Evolutionary conservation across 2,113 vertebrate genomes (phyloP).

Genomic region (Tragulus kanchil): DNA sequence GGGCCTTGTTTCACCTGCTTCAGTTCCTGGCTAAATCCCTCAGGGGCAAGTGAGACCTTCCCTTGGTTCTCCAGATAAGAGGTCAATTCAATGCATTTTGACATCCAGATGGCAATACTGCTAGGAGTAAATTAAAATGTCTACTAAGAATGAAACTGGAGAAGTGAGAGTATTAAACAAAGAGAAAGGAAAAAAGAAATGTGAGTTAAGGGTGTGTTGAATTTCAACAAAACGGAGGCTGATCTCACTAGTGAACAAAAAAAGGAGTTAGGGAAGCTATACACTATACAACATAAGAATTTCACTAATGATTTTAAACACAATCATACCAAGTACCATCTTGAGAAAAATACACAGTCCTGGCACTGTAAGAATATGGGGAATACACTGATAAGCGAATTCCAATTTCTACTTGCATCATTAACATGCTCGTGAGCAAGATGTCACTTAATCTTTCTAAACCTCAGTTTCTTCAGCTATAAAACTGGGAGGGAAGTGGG

Average conservation of each 20-base stretch:
- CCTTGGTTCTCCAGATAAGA: conserved; percentile 5
- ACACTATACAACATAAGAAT: conserved; percentile 6
- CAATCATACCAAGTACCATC: conserved; percentile 24
- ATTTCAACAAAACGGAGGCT: conserved; percentile 34
- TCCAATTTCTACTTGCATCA: conserved; percentile 30
- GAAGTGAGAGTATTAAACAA: conserved; percentile 50
- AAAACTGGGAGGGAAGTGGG: background rate
- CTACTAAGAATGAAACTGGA: conserved; percentile 22
- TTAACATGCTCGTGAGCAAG: conserved; percentile 54
- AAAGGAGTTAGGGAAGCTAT: background rate
- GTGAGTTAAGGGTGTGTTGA: background rate
- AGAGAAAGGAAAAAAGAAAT: conserved; percentile 16
- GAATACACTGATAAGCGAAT: conserved; percentile 38
- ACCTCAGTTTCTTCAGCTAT: conserved; percentile 1
- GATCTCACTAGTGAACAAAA: conserved; percentile 4
- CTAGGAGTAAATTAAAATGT: conserved; percentile 46
- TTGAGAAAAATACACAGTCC: background rate
- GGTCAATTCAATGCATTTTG: conserved; percentile 48
- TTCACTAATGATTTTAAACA: conserved; percentile 59
- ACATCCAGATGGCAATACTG: conserved; percentile 43
- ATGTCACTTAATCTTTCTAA: conserved; percentile 36
- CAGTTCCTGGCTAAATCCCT: background rate
- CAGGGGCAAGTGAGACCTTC: background rate
- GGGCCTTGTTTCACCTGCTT: conserved; percentile 24
- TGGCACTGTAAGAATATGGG: background rate